Base-by-base conservation (phyloP, 1,140 invertebrate species). In the Monochamus saltuarius region DNA sequence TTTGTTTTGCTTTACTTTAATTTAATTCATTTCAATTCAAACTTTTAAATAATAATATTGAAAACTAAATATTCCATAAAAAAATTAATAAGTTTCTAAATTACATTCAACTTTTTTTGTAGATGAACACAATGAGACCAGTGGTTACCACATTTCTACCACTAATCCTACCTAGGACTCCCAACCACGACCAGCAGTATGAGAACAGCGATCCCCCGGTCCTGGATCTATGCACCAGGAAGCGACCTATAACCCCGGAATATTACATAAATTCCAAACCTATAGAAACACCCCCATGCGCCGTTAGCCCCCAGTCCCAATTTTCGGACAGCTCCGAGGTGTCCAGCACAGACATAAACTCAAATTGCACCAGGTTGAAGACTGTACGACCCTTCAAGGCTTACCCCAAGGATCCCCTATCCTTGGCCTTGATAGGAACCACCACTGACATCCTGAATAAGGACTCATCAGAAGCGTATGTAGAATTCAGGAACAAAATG, bases 401-500 rank as follows among this genome's bases (percentile, higher is more conserved):
- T 1, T 56, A 56, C 22, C 19, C 53, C 19, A 56, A 55, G 16
- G 40, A 56, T 16, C 53, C 53, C 1, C 6, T 56, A 4, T 46
- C 13, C 10, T 16, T 46, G 43, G 11, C 42, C 4, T 34, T 46
- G 8, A n/a, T 37, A 14, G 8, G 13, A 8, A 34, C 22, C 3
- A 16, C 38, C 13, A 13, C 39, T 8, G 7, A 7, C 35, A 35
- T 56, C n/a, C 16, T 38, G 8, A 38, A 38, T 19, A 45, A 77
- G 57, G 78, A 81, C 8, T 81, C 81, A 0, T 82, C 84, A 42
- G 82, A 85, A 39, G 82, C 84, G 1, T 91, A 86, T 67, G 77
- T 80, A 2, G 83, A 83, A 35, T 92, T 90, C 63, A 80, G 89
- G 8, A 79, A 83, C 37, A 77, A 82, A 46, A 86, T 89, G 71